Conservation (phyloP, 2,888 invertebrate genomes). For the Drosophila neotestacea region DNA sequence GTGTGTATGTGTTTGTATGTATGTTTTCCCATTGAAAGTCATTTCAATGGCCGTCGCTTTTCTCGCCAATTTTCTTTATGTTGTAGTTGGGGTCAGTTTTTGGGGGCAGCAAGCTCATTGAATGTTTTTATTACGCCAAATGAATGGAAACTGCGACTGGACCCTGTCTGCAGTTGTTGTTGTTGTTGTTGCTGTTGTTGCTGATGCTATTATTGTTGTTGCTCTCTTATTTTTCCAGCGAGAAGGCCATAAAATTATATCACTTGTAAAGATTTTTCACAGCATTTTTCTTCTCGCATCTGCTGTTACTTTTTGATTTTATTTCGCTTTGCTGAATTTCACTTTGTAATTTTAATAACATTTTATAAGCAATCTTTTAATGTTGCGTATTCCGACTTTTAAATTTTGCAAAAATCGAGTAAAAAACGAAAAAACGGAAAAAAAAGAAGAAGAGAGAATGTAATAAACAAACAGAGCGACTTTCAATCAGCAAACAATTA, state of each 20-base stretch:
- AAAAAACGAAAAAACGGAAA: constrained; percentile 11
- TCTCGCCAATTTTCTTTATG: constrained; percentile 81
- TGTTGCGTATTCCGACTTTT: constrained; percentile 9
- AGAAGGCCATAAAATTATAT: constrained; percentile 62
- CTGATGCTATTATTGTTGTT: constrained; percentile 28
- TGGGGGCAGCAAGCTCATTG: constrained; percentile 59
- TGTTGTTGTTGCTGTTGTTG: no score
- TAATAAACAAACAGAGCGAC: constrained; percentile 54
- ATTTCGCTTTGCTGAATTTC: constrained; percentile 13
- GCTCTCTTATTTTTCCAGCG: constrained; percentile 49
- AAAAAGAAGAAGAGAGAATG: constrained; percentile 12
- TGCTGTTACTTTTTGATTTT: constrained; percentile 10
- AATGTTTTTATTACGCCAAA: constrained; percentile 78
- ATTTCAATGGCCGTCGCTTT: constrained; percentile 79
- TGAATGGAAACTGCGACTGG: constrained; percentile 63
- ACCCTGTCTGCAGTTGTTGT: constrained; percentile 47
- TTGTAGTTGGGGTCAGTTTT: constrained; percentile 56
- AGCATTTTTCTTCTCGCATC: constrained; percentile 14
- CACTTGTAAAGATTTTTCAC: constrained; percentile 58
- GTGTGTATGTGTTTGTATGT: constrained; percentile 30
- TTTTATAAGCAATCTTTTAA: constrained; percentile 39
- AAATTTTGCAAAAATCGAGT: constrained; percentile 30
- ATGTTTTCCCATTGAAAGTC: constrained; percentile 66
- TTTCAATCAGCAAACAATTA: constrained; percentile 83
- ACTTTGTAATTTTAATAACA: constrained; percentile 63